Conservation (phyloP, 2,113 vertebrate genomes). For the Tachuris rubrigastra region DNA sequence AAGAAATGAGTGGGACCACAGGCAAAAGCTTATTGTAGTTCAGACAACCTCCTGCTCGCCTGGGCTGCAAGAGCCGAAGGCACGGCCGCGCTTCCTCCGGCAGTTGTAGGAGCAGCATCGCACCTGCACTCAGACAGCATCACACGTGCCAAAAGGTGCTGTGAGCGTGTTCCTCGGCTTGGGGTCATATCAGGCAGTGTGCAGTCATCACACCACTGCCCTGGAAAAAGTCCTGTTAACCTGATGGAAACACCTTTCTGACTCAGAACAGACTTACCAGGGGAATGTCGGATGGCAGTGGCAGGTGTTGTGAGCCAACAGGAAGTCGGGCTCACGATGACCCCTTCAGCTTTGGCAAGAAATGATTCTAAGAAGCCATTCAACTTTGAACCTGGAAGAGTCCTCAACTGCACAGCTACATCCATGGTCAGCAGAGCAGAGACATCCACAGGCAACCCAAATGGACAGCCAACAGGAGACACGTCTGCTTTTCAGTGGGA, state of each 20-base stretch:
- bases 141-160: accelerated
- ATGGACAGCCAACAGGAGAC: background rate
- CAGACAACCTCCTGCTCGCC: background rate
- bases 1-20: background rate
- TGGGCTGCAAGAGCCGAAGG: accelerated
- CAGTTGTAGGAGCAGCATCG: accelerated
- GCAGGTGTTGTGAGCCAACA: background rate
- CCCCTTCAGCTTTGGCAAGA: background rate
- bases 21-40: background rate
- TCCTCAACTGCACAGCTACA: accelerated
- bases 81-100: accelerated
- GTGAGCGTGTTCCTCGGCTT: accelerated
- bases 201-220: accelerated
- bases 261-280: background rate
- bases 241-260: background rate
- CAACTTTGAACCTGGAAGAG: background rate
- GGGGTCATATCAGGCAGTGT: background rate
- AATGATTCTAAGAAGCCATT: background rate
- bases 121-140: accelerated
- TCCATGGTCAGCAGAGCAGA: background rate
- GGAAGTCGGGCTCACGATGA: accelerated
- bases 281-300: background rate
- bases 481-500: background rate
- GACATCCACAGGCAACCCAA: accelerated
- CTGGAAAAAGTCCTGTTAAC: background rate